Conservation (phyloP, 2,888 invertebrate genomes). For the Synergus laeviventris region DNA sequence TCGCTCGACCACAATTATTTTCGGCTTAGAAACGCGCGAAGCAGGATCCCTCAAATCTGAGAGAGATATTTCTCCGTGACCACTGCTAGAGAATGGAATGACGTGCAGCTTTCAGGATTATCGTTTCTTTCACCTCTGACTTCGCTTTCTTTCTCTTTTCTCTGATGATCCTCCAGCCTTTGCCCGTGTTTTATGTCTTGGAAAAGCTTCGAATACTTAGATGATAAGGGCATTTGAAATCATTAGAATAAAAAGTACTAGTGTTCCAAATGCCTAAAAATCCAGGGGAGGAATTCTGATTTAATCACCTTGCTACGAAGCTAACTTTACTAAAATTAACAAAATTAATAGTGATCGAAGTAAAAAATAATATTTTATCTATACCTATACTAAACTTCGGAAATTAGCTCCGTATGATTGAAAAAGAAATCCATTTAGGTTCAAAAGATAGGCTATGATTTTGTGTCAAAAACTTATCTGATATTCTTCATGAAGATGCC, state of each 20-base stretch:
- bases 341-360: too few relatives aligned
- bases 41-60: conserved; percentile 60
- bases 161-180: conserved; percentile 33
- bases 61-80: conserved; percentile 49
- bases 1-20: conserved; percentile 67
- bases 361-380: too few relatives aligned
- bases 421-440: too few relatives aligned
- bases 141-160: conserved; percentile 40
- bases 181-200: conserved; percentile 36
- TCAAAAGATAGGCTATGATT: too few relatives aligned
- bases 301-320: too few relatives aligned
- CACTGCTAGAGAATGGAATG: conserved; percentile 47
- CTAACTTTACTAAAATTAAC: too few relatives aligned
- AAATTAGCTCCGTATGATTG: too few relatives aligned
- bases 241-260: background rate
- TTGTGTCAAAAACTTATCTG: too few relatives aligned
- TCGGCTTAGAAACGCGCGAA: conserved; percentile 63
- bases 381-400: too few relatives aligned
- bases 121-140: conserved; percentile 48
- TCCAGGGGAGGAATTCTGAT: too few relatives aligned
- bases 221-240: background rate
- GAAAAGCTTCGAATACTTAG: conserved; percentile 43
- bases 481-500: too few relatives aligned
- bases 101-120: conserved; percentile 44
- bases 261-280: background rate